Evolutionary conservation across 1,140 invertebrate species (phyloP).

Genomic region (Stratiolaelaps scimitus): DNA sequence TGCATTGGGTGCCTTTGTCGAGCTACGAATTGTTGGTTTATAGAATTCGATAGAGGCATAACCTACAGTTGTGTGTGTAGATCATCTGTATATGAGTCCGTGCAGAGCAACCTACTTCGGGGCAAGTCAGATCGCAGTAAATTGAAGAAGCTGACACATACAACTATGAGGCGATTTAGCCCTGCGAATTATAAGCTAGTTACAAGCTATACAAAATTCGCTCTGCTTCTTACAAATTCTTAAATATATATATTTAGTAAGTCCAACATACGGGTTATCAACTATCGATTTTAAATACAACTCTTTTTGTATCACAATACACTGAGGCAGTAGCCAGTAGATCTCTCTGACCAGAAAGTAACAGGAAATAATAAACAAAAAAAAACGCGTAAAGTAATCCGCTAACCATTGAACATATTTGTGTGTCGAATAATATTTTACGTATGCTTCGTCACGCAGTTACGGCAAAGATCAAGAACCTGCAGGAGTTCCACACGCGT

Average conservation of each 20-base stretch:
- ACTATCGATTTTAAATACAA: not conserved
- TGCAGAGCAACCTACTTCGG: not conserved
- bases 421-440: too few species aligned
- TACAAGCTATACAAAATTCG: not conserved
- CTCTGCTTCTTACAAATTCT: not conserved
- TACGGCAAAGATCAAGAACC: constrained; percentile 87
- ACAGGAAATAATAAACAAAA: not conserved
- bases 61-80: not conserved
- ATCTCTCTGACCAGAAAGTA: not conserved
- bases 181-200: not conserved
- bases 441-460: constrained; percentile 45
- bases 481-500: constrained; percentile 88
- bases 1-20: not conserved
- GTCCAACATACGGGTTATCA: not conserved
- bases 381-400: not conserved
- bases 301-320: not conserved
- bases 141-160: constrained; percentile 1
- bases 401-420: not conserved
- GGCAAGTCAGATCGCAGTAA: not conserved
- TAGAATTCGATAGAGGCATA: not conserved
- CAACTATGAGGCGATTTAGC: not conserved
- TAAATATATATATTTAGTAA: not conserved
- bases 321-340: not conserved
- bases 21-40: not conserved
- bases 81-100: not conserved